These are phyloP conservation scores for Gymnopithys bicolor DNA, from an alignment of 2,797 vertebrate genomes.

Conservation along the genomic window DNA sequence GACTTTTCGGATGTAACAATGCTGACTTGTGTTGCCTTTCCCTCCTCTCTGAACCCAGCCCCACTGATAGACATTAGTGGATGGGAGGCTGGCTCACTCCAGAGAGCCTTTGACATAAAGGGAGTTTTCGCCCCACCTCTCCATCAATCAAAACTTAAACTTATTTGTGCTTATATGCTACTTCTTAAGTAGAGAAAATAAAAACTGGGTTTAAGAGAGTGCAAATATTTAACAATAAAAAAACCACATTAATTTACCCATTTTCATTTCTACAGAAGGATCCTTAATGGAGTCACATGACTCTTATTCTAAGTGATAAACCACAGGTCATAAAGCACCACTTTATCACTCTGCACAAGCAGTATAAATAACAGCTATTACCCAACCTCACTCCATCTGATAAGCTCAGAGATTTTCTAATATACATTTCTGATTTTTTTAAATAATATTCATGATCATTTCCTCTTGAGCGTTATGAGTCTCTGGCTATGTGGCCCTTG, in stretches of 20 bases:
- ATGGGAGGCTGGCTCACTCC: slow-evolving; percentile 40
- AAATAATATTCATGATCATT: slow-evolving; percentile 76
- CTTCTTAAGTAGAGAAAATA: slow-evolving; percentile 71
- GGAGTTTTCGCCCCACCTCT: slow-evolving; percentile 63
- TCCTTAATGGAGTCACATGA: slow-evolving; percentile 77
- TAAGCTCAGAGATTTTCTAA: slow-evolving; percentile 75
- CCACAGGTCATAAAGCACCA: slow-evolving; percentile 79
- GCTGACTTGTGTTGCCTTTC: slow-evolving; percentile 19
- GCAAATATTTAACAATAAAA: slow-evolving; percentile 78
- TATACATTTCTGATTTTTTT: slow-evolving; percentile 76
- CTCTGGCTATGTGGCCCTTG: slow-evolving; percentile 81
- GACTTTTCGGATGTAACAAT: not conserved
- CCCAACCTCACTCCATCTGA: slow-evolving; percentile 73
- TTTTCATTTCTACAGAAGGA: slow-evolving; percentile 76
- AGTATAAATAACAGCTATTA: slow-evolving; percentile 79
- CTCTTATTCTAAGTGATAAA: slow-evolving; percentile 79
- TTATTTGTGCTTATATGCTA: slow-evolving; percentile 57
- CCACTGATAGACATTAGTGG: not conserved
- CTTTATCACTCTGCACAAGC: slow-evolving; percentile 78
- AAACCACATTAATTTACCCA: slow-evolving; percentile 72
- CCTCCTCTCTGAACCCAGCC: slow-evolving; percentile 29
- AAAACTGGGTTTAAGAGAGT: slow-evolving; percentile 66
- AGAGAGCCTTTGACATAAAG: slow-evolving; percentile 47
- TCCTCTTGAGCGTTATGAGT: slow-evolving; percentile 67
- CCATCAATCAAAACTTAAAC: slow-evolving; percentile 65